A percentile compares a stretch with the other conserved stretches of the same genome.
These are phyloP conservation scores for Hirundichthys speculiger DNA, from an alignment of 2,113 vertebrate genomes.

Conservation along the genomic window DNA sequence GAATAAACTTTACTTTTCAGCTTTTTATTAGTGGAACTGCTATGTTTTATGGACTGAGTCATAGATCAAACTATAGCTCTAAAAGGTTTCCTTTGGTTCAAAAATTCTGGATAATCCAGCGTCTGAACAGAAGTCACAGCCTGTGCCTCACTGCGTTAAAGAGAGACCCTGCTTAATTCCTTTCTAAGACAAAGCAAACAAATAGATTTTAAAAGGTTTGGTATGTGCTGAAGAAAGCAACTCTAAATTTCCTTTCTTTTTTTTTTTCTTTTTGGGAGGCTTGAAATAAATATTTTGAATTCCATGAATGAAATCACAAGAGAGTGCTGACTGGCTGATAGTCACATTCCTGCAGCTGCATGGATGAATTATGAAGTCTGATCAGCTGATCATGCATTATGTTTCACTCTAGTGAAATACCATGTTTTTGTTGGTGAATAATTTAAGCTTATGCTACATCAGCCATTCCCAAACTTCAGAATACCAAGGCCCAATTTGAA, in stretches of 20 bases:
- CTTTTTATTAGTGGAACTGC: background rate
- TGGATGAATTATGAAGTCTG: constrained; percentile 16
- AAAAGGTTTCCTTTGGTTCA: background rate
- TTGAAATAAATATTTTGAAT: constrained; percentile 33
- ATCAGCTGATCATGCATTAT: too few relatives aligned
- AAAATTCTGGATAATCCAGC: constrained; percentile 5
- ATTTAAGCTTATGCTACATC: too few relatives aligned
- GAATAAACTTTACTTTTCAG: too few relatives aligned
- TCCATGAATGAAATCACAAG: constrained; percentile 23
- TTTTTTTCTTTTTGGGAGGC: constrained; percentile 30
- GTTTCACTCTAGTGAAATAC: too few relatives aligned
- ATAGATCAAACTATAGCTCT: background rate
- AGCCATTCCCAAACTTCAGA: too few relatives aligned
- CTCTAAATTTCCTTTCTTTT: background rate
- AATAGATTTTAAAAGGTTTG: constrained; percentile 6
- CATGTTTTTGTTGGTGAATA: too few relatives aligned
- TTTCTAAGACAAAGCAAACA: constrained; percentile 10
- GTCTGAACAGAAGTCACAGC: background rate
- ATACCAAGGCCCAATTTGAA: too few relatives aligned
- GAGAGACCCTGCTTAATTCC: constrained; percentile 4
- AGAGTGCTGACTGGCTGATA: constrained; percentile 14
- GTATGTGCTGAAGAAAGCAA: constrained; percentile 15
- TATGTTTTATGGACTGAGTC: background rate
- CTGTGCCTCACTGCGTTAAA: constrained; percentile 8
- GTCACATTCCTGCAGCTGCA: constrained; percentile 28